Conservation (phyloP, 1,140 invertebrate species). For the Calycopis cecrops region DNA sequence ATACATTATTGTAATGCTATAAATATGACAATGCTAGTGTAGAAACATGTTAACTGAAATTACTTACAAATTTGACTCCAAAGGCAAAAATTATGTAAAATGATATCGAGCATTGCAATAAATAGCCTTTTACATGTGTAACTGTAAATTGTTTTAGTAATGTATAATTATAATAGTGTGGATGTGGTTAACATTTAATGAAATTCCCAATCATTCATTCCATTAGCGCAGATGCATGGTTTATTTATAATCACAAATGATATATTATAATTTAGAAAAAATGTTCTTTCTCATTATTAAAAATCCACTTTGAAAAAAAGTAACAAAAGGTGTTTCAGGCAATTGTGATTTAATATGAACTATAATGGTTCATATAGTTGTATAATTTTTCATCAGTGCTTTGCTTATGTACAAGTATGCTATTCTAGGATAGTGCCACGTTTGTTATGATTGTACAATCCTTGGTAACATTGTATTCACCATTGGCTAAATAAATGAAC, state of each 20-base stretch:
- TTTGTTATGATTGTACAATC: background rate
- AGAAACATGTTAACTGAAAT: slow-evolving; percentile 3
- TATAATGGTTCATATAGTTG: too few relatives aligned
- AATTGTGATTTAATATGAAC: too few relatives aligned
- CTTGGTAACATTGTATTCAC: background rate
- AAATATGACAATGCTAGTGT: slow-evolving; percentile 15
- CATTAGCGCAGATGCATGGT: slow-evolving; percentile 25
- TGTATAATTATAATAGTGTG: background rate
- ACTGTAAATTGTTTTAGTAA: background rate
- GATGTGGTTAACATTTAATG: background rate
- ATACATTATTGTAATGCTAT: slow-evolving; percentile 14
- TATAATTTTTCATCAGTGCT: background rate
- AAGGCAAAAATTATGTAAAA: slow-evolving; percentile 4
- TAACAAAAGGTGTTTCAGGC: too few relatives aligned
- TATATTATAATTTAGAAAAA: too few relatives aligned
- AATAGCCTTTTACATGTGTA: background rate
- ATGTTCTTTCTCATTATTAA: too few relatives aligned
- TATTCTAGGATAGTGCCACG: background rate
- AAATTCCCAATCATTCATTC: slow-evolving; percentile 11
- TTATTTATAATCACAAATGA: slow-evolving; percentile 20
- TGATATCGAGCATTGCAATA: background rate
- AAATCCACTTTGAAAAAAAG: too few relatives aligned
- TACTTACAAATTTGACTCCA: slow-evolving; percentile 7
- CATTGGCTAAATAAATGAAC: slow-evolving; percentile 9
- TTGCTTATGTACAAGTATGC: slow-evolving; percentile 1